Base-by-base conservation (phyloP, 2,888 invertebrate genomes). In the Phytoseiulus persimilis region DNA sequence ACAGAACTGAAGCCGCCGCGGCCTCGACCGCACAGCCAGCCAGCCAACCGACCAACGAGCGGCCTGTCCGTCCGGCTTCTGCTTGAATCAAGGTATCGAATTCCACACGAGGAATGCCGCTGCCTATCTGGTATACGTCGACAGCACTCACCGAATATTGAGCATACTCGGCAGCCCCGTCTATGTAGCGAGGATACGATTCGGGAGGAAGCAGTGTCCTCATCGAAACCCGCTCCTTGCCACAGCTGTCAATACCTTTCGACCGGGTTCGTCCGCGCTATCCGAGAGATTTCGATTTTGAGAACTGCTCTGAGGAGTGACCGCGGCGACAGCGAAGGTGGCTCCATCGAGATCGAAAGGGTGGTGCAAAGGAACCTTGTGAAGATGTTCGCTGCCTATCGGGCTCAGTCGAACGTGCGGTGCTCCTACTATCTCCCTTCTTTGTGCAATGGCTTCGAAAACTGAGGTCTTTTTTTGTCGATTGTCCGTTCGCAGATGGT, bases 11-110 rank as follows among this genome's bases (percentile, higher is more conserved):
- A 28, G 65, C 65, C 65, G 1, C 65, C 18, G 65, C 2, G 65
- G 14, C 65, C 28, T 28, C 65, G 65, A 65, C 28, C 65, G 65
- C 28, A 65, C 65, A 18, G 28, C 65, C 65, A 11, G 65, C 65
- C 28, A 18, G 18, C 65, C 65, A 23, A 28, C 14, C 65, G 65
- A 39, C 39, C 39, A 39, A 39, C 39, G 5, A n/a, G n/a, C n/a
- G 9, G 39, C 39, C 39, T 6, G 39, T 9, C 39, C 39, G 39
- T 39, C 39, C 65, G 65, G 65, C 9, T 28, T 65, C 65, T 65
- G 65, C 65, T 65, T 65, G 65, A 65, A 65, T 65, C 65, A 65
- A 65, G 65, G 65, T 65, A 65, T 65, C 65, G 65, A 65, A 65
- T 65, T 65, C 65, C 65, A 65, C 65, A 65, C 65, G 65, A 65